Percentiles rank a stretch among this genome's conserved stretches.
Conservation (phyloP, 2,888 invertebrate species). For the Patella depressa region DNA sequence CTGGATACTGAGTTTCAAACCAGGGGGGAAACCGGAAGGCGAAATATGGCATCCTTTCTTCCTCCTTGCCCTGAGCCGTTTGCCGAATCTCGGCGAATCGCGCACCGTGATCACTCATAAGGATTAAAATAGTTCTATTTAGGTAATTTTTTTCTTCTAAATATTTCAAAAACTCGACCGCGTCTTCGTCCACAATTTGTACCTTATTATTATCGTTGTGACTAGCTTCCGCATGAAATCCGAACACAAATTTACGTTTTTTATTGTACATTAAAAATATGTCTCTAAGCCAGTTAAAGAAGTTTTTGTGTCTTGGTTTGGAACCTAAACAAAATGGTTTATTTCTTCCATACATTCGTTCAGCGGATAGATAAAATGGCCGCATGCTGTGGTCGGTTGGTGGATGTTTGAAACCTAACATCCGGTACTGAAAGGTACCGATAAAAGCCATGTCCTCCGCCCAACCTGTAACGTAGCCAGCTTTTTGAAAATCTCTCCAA, state of each 20-base stretch:
- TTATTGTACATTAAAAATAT: conserved; percentile 78
- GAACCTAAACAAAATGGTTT: conserved; percentile 78
- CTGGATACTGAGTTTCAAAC: conserved; percentile 77
- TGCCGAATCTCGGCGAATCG: conserved; percentile 85
- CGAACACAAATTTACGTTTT: conserved; percentile 85
- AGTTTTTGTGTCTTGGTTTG: conserved; percentile 78
- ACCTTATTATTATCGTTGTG: conserved; percentile 89
- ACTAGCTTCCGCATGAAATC: conserved; percentile 89
- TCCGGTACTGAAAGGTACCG: conserved; percentile 90
- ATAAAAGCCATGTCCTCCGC: conserved; percentile 88
- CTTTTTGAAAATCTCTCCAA: conserved; percentile 82
- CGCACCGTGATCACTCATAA: conserved; percentile 93
- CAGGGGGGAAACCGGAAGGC: conserved; percentile 83
- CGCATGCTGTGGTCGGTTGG: conserved; percentile 94
- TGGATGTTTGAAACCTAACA: conserved; percentile 85
- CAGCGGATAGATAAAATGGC: conserved; percentile 79
- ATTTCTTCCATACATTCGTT: conserved; percentile 63
- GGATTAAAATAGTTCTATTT: conserved; percentile 85
- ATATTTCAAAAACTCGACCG: conserved; percentile 74
- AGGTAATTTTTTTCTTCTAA: conserved; percentile 77
- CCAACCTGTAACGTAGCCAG: conserved; percentile 79
- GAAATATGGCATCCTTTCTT: conserved; percentile 91
- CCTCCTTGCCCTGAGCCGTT: conserved; percentile 91
- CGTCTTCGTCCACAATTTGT: conserved; percentile 83
- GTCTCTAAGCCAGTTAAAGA: conserved; percentile 72